Base-by-base conservation (phyloP, 2,888 invertebrate genomes). In the Caenorhabditis angaria region DNA sequence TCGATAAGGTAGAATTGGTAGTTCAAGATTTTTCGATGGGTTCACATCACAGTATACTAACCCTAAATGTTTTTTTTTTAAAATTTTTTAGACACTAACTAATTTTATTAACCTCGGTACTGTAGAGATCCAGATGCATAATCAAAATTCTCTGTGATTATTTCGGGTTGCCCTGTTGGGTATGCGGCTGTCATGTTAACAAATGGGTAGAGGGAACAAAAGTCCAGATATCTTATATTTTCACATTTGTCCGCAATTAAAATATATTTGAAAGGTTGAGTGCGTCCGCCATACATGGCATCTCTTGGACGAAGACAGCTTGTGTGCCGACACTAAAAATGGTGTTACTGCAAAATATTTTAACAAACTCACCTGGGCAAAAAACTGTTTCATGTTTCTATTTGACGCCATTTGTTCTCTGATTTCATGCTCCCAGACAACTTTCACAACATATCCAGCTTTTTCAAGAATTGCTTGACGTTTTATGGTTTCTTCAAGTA, bases 301-400 rank as follows among this genome's bases (percentile, higher is more conserved):
- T 50, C 50, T 10, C 50, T 20, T 2, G 50, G 50, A 22, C 3
- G 10, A 6, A 50, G n/a, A 5, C 8, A 8, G 5, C 2, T 22
- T 5, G 50, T 50, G 24, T 50, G 50, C 10, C 50, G 50, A 50
- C 50, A 50, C 22, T 50, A 12, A 24, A 50, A 50, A 50, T 22
- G 4, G 1, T 24, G 5, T 24, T 50, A 50, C 5, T 18, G 2
- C 6, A 50, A 22, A 50, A 8, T 18, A 24, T 18, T 18, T 6
- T n/a, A 4, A 48, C 20, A 4, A n/a, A 18, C 50, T 50, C 24
- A 50, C 50, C 20, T 6, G 4, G 3, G 2, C 50, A n/a, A 50
- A 50, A 22, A 50, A 50, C 5, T 22, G 22, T 50, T 50, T 50
- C 18, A 18, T 41, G 3, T 41, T 18, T 2, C 2, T 14, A 14